Percentiles rank a stretch among this genome's conserved stretches.
Conservation (phyloP, 2,888 invertebrate genomes). For the Sminthurides aquaticus region DNA sequence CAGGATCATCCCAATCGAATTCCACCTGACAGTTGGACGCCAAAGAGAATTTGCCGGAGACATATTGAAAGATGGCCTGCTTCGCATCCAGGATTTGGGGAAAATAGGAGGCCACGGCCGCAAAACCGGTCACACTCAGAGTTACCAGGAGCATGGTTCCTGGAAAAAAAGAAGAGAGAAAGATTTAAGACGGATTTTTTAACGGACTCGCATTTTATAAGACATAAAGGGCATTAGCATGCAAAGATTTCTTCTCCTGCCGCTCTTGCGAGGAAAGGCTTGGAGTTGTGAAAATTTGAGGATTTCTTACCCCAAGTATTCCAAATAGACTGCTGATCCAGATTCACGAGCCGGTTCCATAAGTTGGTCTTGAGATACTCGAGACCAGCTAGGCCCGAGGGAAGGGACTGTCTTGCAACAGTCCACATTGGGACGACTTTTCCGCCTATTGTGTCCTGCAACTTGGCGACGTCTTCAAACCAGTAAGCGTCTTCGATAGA, state of each 20-base stretch:
- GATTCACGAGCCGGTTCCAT: conserved; percentile 77
- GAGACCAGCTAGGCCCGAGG: conserved; percentile 65
- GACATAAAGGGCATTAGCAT: background rate
- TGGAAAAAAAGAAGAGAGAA: conserved; percentile 46
- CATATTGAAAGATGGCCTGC: conserved; percentile 79
- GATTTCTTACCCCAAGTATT: conserved; percentile 41
- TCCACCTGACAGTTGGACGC: conserved; percentile 78
- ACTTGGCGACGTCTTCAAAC: conserved; percentile 69
- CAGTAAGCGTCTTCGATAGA: conserved; percentile 85
- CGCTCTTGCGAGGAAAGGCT: too few species aligned
- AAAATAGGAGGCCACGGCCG: conserved; percentile 83
- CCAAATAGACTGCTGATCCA: conserved; percentile 43
- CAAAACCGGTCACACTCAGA: conserved; percentile 78
- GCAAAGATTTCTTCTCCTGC: too few species aligned
- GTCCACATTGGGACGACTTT: conserved; percentile 67
- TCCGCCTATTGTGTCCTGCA: conserved; percentile 63
- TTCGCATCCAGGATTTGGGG: conserved; percentile 84
- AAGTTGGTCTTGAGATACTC: conserved; percentile 71
- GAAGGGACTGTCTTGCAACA: conserved; percentile 69
- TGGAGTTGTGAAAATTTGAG: background rate
- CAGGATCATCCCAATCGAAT: conserved; percentile 88
- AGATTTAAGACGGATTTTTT: too few species aligned
- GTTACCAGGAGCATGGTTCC: conserved; percentile 85
- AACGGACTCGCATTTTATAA: background rate
- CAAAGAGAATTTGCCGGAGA: conserved; percentile 82